Base-by-base conservation (phyloP, 2,797 vertebrate genomes). In the Apogon hyalosoma region DNA sequence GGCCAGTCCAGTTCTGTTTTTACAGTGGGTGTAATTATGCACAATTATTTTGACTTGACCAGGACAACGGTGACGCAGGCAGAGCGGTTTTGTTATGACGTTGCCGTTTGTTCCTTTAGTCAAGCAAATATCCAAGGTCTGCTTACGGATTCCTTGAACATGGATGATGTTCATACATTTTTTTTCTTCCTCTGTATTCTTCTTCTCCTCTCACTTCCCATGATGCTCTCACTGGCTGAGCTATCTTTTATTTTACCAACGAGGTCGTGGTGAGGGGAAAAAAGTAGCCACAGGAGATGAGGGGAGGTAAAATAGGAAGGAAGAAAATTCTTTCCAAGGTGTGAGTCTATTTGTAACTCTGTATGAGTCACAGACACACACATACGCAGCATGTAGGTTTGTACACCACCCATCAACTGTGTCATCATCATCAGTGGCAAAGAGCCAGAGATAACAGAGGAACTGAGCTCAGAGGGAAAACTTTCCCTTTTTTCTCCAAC, bases 61-160 rank as follows among this genome's bases (percentile, higher is more conserved):
- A 48, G 40, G 63, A 12, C 45, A 48, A 56, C 45, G 1, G 41
- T 86, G 86, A 89, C 73, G 79, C 58, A 71, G 31, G 39, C 41
- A 1, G 52, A 49, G 38, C 3, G 4, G 4, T 50, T 74, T 73
- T 69, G 69, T 85, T 82, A 69, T 80, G 83, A 51, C 58, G 16
- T 4, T 4, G 1, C 16, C 3, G 14, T 59, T 68, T 55, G 39
- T 46, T 59, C 50, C 12, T 63, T 57, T 43, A 31, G 61, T 47
- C 47, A 54, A 14, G 48, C 73, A 51, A 65, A 56, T 53, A 64
- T 77, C 73, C 53, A 31, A 68, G 66, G 77, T n/a, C 43, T 49
- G 78, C 82, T 79, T 83, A 77, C 39, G 51, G 60, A 87, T 84
- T 85, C 73, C 58, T 66, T 52, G 66, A 69, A 90, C 82, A 70